Percentiles rank a stretch among this genome's conserved stretches.
These are phyloP conservation scores for Tetragonula clypearis DNA, from an alignment of 1,140 invertebrate species.

Conservation along the genomic window DNA sequence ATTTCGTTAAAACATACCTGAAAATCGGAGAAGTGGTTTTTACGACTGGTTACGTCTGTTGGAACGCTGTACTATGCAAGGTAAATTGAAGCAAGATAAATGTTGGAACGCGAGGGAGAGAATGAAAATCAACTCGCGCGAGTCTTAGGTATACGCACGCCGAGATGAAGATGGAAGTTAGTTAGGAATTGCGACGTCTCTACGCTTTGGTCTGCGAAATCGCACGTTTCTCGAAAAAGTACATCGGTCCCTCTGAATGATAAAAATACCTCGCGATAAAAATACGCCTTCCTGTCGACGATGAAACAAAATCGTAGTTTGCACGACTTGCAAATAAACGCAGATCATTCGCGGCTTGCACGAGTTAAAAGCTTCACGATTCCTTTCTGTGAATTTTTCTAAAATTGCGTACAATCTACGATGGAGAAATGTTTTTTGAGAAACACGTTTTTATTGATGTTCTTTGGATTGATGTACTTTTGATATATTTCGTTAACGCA, in stretches of 20 bases:
- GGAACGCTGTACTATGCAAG: background rate
- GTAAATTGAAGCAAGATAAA: background rate
- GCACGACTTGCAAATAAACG: constrained; percentile 18
- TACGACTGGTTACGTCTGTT: background rate
- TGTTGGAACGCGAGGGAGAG: background rate
- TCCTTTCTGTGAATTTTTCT: background rate
- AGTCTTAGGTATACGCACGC: too few species aligned
- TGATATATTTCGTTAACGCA: background rate
- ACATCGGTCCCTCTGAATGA: background rate
- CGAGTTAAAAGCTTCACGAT: background rate
- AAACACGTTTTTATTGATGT: background rate
- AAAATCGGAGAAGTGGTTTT: background rate
- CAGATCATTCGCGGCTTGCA: background rate
- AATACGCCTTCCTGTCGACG: constrained; percentile 29
- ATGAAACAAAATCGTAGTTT: background rate
- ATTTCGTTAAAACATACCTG: background rate
- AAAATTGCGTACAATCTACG: background rate
- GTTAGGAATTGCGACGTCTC: background rate
- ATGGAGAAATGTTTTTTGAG: background rate
- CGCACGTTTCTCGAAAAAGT: background rate
- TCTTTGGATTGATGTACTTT: background rate
- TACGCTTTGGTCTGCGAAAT: background rate
- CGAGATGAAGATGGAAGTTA: background rate
- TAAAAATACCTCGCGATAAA: constrained; percentile 28
- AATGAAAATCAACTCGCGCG: constrained; percentile 11